These are phyloP conservation scores for Pachymerium ferrugineum DNA, from an alignment of 2,888 invertebrate genomes.

Conservation along the genomic window DNA sequence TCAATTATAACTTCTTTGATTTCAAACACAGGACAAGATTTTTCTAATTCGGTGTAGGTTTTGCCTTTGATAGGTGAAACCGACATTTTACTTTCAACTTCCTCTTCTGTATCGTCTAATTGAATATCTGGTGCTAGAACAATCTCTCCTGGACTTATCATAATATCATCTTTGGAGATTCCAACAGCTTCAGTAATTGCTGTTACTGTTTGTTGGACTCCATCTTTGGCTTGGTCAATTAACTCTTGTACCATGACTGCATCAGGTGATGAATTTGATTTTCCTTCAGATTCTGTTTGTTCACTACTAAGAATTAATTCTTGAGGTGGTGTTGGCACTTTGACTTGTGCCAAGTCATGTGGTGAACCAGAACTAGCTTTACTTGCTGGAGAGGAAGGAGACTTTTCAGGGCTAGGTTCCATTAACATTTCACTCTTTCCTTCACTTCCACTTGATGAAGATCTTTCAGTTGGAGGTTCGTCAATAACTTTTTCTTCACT, in stretches of 20 bases:
- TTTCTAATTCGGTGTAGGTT: constrained; percentile 24
- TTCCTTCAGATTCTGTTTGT: not conserved
- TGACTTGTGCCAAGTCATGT: not conserved
- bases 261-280: not conserved
- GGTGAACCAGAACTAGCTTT: not conserved
- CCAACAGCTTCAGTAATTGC: constrained; percentile 7
- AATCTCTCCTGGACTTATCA: not conserved
- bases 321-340: not conserved
- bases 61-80: not conserved
- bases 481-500: not conserved
- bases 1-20: constrained; percentile 34
- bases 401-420: not conserved
- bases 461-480: not conserved
- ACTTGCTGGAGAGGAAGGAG: too few relatives aligned
- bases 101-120: not conserved
- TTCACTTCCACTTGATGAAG: not conserved
- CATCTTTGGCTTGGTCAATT: constrained; percentile 5
- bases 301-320: not conserved
- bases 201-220: constrained; percentile 3
- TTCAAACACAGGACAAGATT: constrained; percentile 7
- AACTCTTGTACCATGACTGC: constrained; percentile 16
- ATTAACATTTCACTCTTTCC: not conserved
- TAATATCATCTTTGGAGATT: not conserved
- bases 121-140: not conserved
- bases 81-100: not conserved